phyloP scores from a whole-genome alignment of 2,797 vertebrate genomes.

The Psittacula echo region DNA sequence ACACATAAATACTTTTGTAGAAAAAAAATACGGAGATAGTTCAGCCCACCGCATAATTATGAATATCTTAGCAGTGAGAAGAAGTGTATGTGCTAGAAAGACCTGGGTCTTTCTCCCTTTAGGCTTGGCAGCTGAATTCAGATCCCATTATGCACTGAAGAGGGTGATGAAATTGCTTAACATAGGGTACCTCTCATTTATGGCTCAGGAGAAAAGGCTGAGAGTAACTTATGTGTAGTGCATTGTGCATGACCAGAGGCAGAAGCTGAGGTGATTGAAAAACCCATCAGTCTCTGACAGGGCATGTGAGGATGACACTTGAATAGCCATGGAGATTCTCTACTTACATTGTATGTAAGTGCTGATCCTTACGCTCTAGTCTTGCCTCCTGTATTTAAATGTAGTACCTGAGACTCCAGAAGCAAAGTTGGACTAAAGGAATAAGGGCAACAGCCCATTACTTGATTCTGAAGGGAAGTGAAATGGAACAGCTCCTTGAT shows the following conservation, averaged over 20 bases:
- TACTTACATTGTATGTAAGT: neutral
- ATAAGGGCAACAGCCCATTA: neutral
- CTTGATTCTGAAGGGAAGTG: neutral
- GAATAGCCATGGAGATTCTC: neutral
- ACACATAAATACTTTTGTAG: neutral
- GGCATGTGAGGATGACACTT: neutral
- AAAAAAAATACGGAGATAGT: accelerated
- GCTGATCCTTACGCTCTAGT: neutral
- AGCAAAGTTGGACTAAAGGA: neutral
- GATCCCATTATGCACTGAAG: neutral
- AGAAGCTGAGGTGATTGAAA: neutral
- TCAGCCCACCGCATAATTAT: neutral
- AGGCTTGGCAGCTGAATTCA: neutral
- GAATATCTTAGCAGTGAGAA: neutral
- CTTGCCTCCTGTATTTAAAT: neutral
- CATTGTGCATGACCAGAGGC: neutral
- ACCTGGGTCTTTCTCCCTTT: neutral
- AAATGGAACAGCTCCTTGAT: neutral
- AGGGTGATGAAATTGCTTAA: neutral
- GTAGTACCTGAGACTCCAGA: neutral
- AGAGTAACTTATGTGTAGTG: neutral
- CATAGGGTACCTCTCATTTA: neutral
- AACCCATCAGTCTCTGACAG: neutral
- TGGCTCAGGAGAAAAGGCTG: neutral
- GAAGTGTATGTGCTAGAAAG: neutral